Evolutionary conservation across 2,888 invertebrate species (phyloP).

Genomic region (Protodeltote pygarga): DNA sequence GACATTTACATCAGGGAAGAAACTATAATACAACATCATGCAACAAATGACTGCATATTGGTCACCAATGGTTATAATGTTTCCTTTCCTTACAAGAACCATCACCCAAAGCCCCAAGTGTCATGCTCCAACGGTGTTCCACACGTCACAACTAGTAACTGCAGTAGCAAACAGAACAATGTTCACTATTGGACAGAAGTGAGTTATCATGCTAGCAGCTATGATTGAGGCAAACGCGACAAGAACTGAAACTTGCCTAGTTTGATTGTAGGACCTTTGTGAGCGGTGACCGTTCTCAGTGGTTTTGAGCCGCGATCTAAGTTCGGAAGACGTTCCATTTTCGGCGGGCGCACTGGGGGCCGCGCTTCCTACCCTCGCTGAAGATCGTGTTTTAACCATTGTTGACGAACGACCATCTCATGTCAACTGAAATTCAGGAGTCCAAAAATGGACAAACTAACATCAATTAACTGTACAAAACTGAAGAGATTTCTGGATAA

Average conservation of each 20-base stretch:
- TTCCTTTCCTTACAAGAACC: conserved; percentile 43
- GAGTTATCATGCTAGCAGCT: conserved; percentile 85
- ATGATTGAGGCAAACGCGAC: conserved; percentile 90
- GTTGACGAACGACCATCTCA: conserved; percentile 84
- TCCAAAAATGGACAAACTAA: conserved; percentile 82
- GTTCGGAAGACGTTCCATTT: conserved; percentile 80
- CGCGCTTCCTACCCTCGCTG: conserved; percentile 83
- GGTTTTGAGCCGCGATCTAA: conserved; percentile 78
- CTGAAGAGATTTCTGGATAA: conserved; percentile 79
- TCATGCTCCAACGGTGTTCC: conserved; percentile 55
- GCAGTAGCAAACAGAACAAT: conserved; percentile 33
- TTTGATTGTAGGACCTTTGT: conserved; percentile 70
- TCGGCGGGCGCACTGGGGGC: conserved; percentile 74
- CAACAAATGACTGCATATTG: conserved; percentile 28
- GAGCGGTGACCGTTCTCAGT: conserved; percentile 80
- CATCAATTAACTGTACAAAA: conserved; percentile 68
- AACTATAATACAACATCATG: conserved; percentile 31
- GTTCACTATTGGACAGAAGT: conserved; percentile 28
- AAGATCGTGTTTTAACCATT: conserved; percentile 87
- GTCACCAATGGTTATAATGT: conserved; percentile 9
- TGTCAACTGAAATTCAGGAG: conserved; percentile 86
- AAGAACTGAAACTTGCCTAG: conserved; percentile 81
- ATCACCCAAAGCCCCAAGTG: conserved; percentile 59
- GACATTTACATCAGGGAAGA: conserved; percentile 4
- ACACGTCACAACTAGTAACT: conserved; percentile 27